Percentiles rank a stretch among this genome's conserved stretches.
These are phyloP conservation scores for Taenioides sp. DNA, from an alignment of 2,797 vertebrate genomes.

Conservation along the genomic window DNA sequence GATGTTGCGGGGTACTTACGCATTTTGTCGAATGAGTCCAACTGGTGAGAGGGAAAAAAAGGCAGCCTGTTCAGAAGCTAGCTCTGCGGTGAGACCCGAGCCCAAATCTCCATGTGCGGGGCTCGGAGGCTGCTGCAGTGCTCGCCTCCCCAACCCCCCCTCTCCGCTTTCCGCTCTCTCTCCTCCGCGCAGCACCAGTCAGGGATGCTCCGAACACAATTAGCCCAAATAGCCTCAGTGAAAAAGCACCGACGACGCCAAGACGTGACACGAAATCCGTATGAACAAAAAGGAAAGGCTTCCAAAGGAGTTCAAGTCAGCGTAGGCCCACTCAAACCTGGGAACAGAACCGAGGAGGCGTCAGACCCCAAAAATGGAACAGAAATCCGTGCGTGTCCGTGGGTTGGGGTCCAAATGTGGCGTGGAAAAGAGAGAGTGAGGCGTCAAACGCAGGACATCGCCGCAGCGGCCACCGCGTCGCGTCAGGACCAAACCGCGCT, in stretches of 20 bases:
- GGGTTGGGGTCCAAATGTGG: neutral
- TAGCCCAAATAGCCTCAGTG: conserved; percentile 24
- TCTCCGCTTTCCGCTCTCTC: conserved; percentile 39
- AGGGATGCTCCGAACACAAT: conserved; percentile 60
- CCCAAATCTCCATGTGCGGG: conserved; percentile 71
- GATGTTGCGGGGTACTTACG: conserved; percentile 60
- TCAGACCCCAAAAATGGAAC: neutral
- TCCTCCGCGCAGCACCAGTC: conserved; percentile 49
- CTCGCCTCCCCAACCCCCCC: conserved; percentile 11
- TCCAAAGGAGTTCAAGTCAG: conserved; percentile 73
- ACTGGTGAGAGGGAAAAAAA: conserved; percentile 42
- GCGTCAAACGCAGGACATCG: conserved; percentile 58
- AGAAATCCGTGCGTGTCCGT: conserved; percentile 6
- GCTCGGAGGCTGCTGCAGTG: conserved; percentile 67
- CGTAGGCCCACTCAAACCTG: conserved; percentile 34
- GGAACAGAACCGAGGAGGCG: neutral
- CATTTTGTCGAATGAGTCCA: conserved; percentile 69
- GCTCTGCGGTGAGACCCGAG: conserved; percentile 57
- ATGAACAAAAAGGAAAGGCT: conserved; percentile 32
- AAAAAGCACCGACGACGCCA: conserved; percentile 32
- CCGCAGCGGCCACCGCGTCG: conserved; percentile 63
- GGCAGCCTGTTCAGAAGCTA: conserved; percentile 51
- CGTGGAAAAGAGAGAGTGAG: conserved; percentile 24
- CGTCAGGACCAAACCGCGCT: conserved; percentile 49
- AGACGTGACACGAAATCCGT: conserved; percentile 57